Evolutionary conservation across 2,797 vertebrate genomes (phyloP), one percentile per base, ranked within the genome.

Genomic region (Tragelaphus eurycerus): DNA sequence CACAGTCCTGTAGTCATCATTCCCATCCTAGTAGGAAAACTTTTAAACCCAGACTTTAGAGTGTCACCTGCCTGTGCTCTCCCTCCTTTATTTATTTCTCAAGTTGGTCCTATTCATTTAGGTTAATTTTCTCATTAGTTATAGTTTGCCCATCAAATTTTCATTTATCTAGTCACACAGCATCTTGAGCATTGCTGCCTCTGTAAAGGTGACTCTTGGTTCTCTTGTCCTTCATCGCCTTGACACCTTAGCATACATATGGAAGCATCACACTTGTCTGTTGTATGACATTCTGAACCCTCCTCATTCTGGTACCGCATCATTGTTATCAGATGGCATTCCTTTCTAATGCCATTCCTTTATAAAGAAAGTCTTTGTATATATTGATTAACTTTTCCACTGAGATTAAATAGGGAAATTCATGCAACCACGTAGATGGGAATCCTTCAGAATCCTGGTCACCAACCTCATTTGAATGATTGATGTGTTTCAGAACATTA

Each of bases 381-480:
- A 90, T 87, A 34, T 34, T 86, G 29, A 92, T 52, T 96, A 94
- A 64, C 62, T 95, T 79, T 12, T 93, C 83, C 57, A 60, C 21
- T 55, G 43, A 86, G 15, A 10, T 93, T 92, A 88, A 31, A 52
- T 25, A 57, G 43, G 87, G 38, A 84, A 93, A 57, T 38, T 88
- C 17, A 90, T 11, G 50, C 8, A 84, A 67, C 60, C 10, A 12
- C 19, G 3, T 59, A 48, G 4, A 71, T 48, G 31, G 38, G 16
- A 86, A 71, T 43, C 57, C 38, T 89, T 92, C 8, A 91, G 86
- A 91, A 89, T 91, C 19, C 29, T 91, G 48, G 43, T 96, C 31
- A 62, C 10, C 15, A 86, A 52, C 29, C 12, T 59, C 52, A 86
- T 82, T 31, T 82, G 54, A 95, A 86, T 92, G 7, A 3, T 97